phyloP scores from a whole-genome alignment of 2,113 vertebrate genomes.

The Forbesichthys agassizii region DNA sequence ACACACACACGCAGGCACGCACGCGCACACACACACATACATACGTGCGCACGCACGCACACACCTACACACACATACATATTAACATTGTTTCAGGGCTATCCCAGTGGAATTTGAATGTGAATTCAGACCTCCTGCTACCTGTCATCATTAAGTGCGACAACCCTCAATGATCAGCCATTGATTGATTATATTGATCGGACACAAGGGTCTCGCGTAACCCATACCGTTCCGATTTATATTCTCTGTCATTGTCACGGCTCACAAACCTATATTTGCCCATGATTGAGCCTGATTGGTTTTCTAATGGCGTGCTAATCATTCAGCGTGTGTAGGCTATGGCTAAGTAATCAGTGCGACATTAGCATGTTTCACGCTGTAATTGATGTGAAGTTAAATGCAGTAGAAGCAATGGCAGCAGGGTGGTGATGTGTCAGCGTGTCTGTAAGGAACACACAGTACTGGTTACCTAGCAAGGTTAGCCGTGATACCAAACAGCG shows the following conservation, averaged over 20 bases:
- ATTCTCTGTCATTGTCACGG: conserved; percentile 31
- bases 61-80: conserved; percentile 36
- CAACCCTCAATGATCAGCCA: conserved; percentile 50
- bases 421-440: neutral
- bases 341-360: neutral
- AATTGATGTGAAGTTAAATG: conserved; percentile 30
- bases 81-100: conserved; percentile 30
- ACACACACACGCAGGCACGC: too few species aligned
- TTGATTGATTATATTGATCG: conserved; percentile 62
- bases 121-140: conserved; percentile 53
- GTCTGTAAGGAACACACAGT: neutral
- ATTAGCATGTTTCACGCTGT: conserved; percentile 36
- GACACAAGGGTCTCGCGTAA: conserved; percentile 23
- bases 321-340: conserved; percentile 7
- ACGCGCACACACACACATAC: conserved; percentile 41
- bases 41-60: neutral
- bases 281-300: conserved; percentile 28
- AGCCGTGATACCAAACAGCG: too few species aligned
- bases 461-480: neutral
- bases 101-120: conserved; percentile 43
- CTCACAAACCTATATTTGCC: conserved; percentile 35
- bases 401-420: conserved; percentile 1
- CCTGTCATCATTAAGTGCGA: conserved; percentile 25
- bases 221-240: conserved; percentile 15
- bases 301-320: conserved; percentile 45